Evolutionary conservation across 2,797 vertebrate species (phyloP).

Genomic region (Tiaroga cobitis): DNA sequence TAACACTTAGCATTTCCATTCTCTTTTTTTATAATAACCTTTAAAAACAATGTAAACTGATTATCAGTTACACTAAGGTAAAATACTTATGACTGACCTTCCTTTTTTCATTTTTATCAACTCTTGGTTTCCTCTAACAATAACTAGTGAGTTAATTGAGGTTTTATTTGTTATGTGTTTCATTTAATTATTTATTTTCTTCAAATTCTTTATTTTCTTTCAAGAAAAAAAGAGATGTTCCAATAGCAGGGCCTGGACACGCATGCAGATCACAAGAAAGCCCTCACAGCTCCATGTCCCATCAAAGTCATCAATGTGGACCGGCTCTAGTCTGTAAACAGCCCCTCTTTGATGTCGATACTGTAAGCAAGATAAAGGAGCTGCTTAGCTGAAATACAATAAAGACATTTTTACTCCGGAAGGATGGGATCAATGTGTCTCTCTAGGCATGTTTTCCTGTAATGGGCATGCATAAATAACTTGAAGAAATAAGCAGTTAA

Average conservation of each 20-base stretch:
- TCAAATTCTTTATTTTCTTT: background rate
- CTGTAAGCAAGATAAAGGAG: constrained; percentile 74
- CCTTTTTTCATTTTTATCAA: background rate
- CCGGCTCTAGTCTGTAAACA: constrained; percentile 32
- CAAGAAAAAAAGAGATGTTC: background rate
- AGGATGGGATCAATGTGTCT: constrained; percentile 71
- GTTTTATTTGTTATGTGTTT: background rate
- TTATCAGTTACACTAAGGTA: background rate
- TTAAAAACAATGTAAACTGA: background rate
- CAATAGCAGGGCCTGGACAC: background rate
- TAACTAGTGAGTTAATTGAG: background rate
- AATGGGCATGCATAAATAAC: constrained; percentile 72
- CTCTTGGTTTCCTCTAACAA: background rate
- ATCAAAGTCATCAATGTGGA: constrained; percentile 43
- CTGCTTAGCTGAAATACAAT: constrained; percentile 78
- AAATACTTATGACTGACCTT: background rate
- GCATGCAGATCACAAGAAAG: constrained; percentile 32
- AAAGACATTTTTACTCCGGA: constrained; percentile 74
- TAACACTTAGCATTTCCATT: background rate
- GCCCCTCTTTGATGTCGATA: constrained; percentile 67
- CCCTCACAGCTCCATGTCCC: constrained; percentile 35
- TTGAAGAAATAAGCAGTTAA: constrained; percentile 62
- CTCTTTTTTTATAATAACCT: background rate
- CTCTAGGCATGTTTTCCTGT: constrained; percentile 72
- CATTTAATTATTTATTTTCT: background rate